Percentiles rank a stretch among this genome's conserved stretches.
Evolutionary conservation across 1,140 invertebrate genomes (phyloP).

Genomic region (Anoplophora glabripennis): DNA sequence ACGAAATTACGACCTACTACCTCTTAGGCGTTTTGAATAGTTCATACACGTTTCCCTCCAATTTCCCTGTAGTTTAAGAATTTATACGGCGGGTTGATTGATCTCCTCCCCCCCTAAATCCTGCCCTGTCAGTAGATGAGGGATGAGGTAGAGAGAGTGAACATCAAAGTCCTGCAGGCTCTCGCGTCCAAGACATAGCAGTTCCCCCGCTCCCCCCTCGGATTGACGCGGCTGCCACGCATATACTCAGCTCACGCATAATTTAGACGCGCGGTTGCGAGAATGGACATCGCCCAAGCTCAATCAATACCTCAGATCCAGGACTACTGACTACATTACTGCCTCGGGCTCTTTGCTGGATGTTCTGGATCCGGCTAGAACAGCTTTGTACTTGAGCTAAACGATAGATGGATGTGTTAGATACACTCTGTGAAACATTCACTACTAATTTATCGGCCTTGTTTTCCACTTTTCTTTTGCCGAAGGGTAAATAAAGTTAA

Average conservation of each 20-base stretch:
- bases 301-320: slow-evolving; percentile 46
- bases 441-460: too few relatives aligned
- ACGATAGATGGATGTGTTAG: too few relatives aligned
- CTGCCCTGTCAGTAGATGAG: slow-evolving; percentile 5
- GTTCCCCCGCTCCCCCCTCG: slow-evolving; percentile 26
- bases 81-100: too few relatives aligned
- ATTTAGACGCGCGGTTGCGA: slow-evolving; percentile 47
- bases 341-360: slow-evolving; percentile 24
- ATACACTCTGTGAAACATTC: too few relatives aligned
- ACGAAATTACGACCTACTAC: too few relatives aligned
- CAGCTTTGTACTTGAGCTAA: neutral
- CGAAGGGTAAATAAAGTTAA: too few relatives aligned
- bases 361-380: slow-evolving; percentile 16
- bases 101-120: neutral
- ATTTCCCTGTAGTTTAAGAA: too few relatives aligned
- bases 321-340: slow-evolving; percentile 36
- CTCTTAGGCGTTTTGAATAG: too few relatives aligned
- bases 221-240: slow-evolving; percentile 47
- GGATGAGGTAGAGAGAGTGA: slow-evolving; percentile 29
- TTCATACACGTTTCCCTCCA: too few relatives aligned
- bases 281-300: slow-evolving; percentile 48
- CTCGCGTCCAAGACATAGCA: slow-evolving; percentile 34
- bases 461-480: too few relatives aligned
- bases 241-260: slow-evolving; percentile 50
- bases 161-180: slow-evolving; percentile 43